Base-by-base conservation (phyloP, 1,140 invertebrate species). In the Archegozetes longisetosus region DNA sequence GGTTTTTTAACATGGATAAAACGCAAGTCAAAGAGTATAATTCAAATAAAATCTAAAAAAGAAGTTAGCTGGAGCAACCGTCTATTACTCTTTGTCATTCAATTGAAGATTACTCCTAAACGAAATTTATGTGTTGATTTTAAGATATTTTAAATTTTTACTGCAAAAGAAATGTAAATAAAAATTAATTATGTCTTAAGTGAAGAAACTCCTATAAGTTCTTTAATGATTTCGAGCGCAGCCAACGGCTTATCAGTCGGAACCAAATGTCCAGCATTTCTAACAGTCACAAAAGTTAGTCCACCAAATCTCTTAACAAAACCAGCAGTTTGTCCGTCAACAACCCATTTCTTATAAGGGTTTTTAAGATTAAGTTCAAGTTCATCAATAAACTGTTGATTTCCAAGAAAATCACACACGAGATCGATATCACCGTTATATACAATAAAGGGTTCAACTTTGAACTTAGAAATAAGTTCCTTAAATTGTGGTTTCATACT, bases 201-300 rank as follows among this genome's bases (percentile, higher is more conserved):
- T n/a, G n/a, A n/a, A n/a, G n/a, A n/a, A n/a, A n/a, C n/a, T n/a
- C n/a, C n/a, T n/a, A 40, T 40, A 9, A 40, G 17, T 56, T 68
- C 68, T n/a, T 66, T 67, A 59, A 75, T 68, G 61, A 72, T 71
- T 59, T 74, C 66, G 32, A 77, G 70, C 29, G 75, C 76, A 60
- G 70, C 71, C 13, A 65, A 66, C 29, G 78, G 75, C 64, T 72
- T 71, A 68, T 79, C 78, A 65, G 74, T 71, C 2, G 78, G 78
- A 2, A 79, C 78, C 77, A 78, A 77, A 65, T 77, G 76, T 57
- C 76, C 76, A 61, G 76, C 69, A 32, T 75, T 75, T 69, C 50
- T 68, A 12, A 76, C 64, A 0, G 74, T 76, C 20, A 72, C 64
- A 26, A 70, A 68, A 22, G 67, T 67, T 2, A 76, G 61, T 32